Base-by-base conservation (phyloP, 2,797 vertebrate species). In the Poeciliopsis presidionis region DNA sequence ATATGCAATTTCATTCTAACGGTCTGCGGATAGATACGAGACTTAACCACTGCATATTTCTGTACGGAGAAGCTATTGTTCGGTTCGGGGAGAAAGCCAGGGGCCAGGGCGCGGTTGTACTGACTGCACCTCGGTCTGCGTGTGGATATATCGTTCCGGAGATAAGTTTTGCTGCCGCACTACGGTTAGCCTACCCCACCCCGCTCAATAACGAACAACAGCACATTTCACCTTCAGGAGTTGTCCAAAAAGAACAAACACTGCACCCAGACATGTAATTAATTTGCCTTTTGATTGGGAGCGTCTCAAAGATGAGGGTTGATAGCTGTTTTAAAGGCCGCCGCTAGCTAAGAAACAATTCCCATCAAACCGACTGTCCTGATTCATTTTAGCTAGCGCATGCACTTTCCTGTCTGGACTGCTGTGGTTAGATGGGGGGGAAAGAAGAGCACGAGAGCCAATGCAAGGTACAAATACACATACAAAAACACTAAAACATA, bases 91-190 rank as follows among this genome's bases (percentile, higher is more conserved):
- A 47, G 46, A 79, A 73, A 77, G 87, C 89, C 89, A 86, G 74
- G 69, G 86, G 89, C 87, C 89, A 92, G 92, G 93, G 94, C 86
- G 92, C 91, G 92, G 94, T 87, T 93, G 75, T 76, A 65, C 88
- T 71, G 86, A 81, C 84, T 84, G 86, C 74, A 89, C 89, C 91
- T 91, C 84, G 55, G 86, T 80, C 84, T 84, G 20, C 83, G 83
- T 82, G 85, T 81, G 85, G 80, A 84, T 88, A 84, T 82, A 71
- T 79, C 84, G 77, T 79, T 74, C 73, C 41, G 65, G 81, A 84
- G 84, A 91, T 89, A 94, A 92, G 91, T 93, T 92, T 91, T 90
- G 88, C 89, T 91, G 89, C 86, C 82, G 89, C 85, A 90, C 93
- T 78, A 25, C 83, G 88, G 91, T 83, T 81, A 82, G 88, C 88